phyloP scores from a whole-genome alignment of 2,797 vertebrate species.

The Myotis myotis region DNA sequence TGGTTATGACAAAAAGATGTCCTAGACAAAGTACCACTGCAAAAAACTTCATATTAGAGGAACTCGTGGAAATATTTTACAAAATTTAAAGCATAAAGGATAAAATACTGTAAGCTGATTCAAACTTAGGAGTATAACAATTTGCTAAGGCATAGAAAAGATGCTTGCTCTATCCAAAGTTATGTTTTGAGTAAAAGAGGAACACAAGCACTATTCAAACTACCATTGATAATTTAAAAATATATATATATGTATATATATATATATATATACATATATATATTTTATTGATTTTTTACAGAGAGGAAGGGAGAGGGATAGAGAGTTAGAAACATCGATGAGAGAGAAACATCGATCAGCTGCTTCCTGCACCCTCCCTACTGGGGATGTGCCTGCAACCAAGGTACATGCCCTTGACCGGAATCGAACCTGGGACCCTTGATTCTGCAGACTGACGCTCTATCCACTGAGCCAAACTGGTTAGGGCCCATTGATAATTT shows the following conservation, averaged over 20 bases:
- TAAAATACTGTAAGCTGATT: not conserved
- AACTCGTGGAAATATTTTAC: not conserved
- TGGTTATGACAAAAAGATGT: not conserved
- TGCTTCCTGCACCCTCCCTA: no score
- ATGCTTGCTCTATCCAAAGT: not conserved
- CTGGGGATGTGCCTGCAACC: no score
- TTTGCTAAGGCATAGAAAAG: not conserved
- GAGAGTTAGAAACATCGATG: no score
- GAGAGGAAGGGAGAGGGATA: no score
- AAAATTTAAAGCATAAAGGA: conserved; percentile 15
- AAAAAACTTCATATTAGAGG: conserved; percentile 38
- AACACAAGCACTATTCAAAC: not conserved
- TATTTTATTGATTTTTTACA: no score
- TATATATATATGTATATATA: no score
- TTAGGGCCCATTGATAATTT: not conserved
- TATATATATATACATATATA: no score
- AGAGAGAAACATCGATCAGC: no score
- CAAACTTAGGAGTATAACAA: not conserved
- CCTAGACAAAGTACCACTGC: not conserved
- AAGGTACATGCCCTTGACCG: no score
- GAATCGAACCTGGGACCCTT: no score
- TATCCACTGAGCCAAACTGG: no score
- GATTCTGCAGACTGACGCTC: no score
- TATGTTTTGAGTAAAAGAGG: not conserved
- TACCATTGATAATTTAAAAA: not conserved